phyloP scores from a whole-genome alignment of 2,113 vertebrate genomes.

The Elgaria multicarinata region DNA sequence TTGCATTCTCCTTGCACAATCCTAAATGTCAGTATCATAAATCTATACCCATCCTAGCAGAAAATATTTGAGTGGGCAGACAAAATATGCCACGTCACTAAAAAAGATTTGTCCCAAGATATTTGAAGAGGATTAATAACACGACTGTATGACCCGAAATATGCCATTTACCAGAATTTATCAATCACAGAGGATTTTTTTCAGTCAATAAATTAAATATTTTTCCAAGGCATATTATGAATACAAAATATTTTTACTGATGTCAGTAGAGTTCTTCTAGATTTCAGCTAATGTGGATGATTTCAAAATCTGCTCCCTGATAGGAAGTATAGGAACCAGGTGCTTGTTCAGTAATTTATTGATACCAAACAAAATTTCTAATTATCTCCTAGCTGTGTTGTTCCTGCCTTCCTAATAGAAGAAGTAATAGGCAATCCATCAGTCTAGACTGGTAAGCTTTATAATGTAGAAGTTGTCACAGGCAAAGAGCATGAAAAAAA shows the following conservation, averaged over 20 bases:
- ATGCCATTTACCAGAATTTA: background rate
- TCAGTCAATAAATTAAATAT: background rate
- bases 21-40: background rate
- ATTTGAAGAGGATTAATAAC: background rate
- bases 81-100: background rate
- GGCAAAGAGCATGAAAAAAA: background rate
- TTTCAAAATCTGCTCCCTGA: background rate
- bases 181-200: background rate
- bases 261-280: background rate
- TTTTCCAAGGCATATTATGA: background rate
- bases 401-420: constrained; percentile 1
- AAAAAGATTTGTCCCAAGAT: background rate
- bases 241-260: background rate
- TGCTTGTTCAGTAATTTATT: background rate
- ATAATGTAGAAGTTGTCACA: constrained; percentile 26
- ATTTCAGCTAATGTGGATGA: background rate
- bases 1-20: background rate
- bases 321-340: background rate
- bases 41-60: background rate
- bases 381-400: background rate
- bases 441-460: background rate
- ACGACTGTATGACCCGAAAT: background rate
- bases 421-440: background rate
- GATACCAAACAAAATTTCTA: background rate
- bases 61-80: background rate